Evolutionary conservation across 2,888 invertebrate species (phyloP), one percentile per base, ranked within the genome.

Genomic region (Loripinus fragilis): DNA sequence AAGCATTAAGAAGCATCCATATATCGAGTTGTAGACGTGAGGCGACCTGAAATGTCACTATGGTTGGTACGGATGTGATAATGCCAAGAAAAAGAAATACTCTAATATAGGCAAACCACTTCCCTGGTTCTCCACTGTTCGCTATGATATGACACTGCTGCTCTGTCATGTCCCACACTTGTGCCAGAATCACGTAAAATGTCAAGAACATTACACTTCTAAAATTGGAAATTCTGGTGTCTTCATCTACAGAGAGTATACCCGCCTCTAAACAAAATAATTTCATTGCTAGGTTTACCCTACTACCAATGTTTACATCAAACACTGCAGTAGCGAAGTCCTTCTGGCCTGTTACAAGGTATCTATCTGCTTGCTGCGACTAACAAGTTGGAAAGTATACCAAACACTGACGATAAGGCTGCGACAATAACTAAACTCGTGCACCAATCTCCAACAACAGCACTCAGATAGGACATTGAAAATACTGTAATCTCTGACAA

Each of bases 81-180:
- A 20, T 60, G 10, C 17, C 30, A 10, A 20, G 33, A 33, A 60
- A 60, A 20, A 60, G 20, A 12, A 60, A 20, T 33, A 60, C 60
- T 17, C 60, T 30, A 5, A 60, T 30, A 33, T 60, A 60, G 1
- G 33, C 33, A 33, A 30, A 1, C 8, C 2, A 10, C 28, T 10
- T 33, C 10, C 33, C 15, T 3, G 30, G 30, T 33, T 60, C 60
- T 3, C 60, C 60, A 20, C 60, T 60, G 17, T 60, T 60, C 17
- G 60, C 30, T 33, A 60, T 33, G 2, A 33, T 30, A 33, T 33
- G 60, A 33, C 60, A 60, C 33, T 60, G 60, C 20, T 60, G 60
- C 20, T 60, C 33, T 8, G 60, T 60, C 60, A 60, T 60, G 33
- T 60, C 60, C 60, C 60, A 60, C 1, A 60, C 60, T 60, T 60